phyloP scores from a whole-genome alignment of 2,888 invertebrate species.

The Serrognathus titanus region DNA sequence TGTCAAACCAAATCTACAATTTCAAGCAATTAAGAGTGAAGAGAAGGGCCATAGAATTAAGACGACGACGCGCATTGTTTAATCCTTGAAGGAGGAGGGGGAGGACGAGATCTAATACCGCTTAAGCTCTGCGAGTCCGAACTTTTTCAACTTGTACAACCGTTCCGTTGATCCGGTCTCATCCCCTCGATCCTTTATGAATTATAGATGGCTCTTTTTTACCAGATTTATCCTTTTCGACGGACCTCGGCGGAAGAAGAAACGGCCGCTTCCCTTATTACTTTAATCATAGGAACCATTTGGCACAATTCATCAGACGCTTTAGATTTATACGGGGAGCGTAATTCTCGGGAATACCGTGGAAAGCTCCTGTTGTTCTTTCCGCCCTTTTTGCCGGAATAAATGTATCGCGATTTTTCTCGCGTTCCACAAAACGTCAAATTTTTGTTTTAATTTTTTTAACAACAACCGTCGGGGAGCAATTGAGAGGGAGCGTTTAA shows the following conservation, averaged over 20 bases:
- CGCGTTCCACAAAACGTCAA: neutral
- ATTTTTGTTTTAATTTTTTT: neutral
- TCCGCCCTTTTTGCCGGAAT: slow-evolving; percentile 2
- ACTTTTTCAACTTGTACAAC: slow-evolving; percentile 30
- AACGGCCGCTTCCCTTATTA: slow-evolving; percentile 47
- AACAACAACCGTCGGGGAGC: no score
- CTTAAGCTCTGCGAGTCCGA: slow-evolving; percentile 23
- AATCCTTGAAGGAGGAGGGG: no score
- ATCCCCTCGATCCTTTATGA: slow-evolving; percentile 45
- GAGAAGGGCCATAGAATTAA: no score
- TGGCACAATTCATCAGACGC: slow-evolving; percentile 48
- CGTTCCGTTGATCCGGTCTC: slow-evolving; percentile 37
- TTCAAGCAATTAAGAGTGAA: no score
- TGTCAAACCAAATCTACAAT: no score
- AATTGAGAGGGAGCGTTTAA: neutral
- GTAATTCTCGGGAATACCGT: slow-evolving; percentile 10
- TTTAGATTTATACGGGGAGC: slow-evolving; percentile 42
- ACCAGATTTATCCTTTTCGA: slow-evolving; percentile 38
- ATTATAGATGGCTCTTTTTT: slow-evolving; percentile 48
- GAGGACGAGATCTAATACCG: slow-evolving; percentile 20
- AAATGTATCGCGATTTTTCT: slow-evolving; percentile 14
- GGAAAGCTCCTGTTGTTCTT: slow-evolving; percentile 6
- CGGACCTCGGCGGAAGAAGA: slow-evolving; percentile 25
- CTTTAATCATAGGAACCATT: slow-evolving; percentile 52
- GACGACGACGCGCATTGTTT: no score